These are phyloP conservation scores for Heterohyrax brucei DNA, from an alignment of 2,797 vertebrate species.

Conservation along the genomic window DNA sequence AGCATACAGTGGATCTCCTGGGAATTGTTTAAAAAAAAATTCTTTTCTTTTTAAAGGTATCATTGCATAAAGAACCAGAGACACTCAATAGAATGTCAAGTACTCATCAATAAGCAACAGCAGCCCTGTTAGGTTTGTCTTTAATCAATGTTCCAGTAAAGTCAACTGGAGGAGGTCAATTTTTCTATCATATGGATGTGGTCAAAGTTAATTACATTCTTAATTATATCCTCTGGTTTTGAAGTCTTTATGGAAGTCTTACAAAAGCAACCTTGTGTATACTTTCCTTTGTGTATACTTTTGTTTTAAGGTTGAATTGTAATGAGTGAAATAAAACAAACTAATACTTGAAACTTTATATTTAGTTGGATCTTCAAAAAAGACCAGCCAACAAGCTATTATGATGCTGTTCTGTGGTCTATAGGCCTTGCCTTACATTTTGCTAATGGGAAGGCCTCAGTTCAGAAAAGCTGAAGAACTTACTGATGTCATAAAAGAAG, in stretches of 20 bases:
- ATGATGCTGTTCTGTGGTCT: constrained; percentile 21
- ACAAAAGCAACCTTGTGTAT: constrained; percentile 51
- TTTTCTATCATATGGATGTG: constrained; percentile 77
- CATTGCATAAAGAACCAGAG: background rate
- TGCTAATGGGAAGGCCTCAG: background rate
- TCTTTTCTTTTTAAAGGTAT: background rate
- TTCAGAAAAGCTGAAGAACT: background rate
- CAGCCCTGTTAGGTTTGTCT: constrained; percentile 38
- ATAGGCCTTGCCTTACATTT: background rate
- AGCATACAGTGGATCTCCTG: background rate
- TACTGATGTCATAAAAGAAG: background rate
- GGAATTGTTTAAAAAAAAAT: constrained; percentile 16
- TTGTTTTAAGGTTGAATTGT: constrained; percentile 65
- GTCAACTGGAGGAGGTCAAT: constrained; percentile 54
- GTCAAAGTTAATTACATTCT: constrained; percentile 78
- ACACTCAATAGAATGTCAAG: background rate
- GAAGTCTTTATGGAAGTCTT: constrained; percentile 63
- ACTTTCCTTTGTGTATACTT: background rate
- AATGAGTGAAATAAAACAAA: constrained; percentile 64
- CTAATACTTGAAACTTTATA: constrained; percentile 62
- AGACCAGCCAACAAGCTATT: background rate
- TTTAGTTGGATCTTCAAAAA: constrained; percentile 64
- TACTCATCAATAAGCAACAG: background rate
- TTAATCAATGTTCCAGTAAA: constrained; percentile 74
- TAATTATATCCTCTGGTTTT: constrained; percentile 76